phyloP scores from a whole-genome alignment of 2,797 vertebrate genomes.

The Synaphobranchus kaupii region DNA sequence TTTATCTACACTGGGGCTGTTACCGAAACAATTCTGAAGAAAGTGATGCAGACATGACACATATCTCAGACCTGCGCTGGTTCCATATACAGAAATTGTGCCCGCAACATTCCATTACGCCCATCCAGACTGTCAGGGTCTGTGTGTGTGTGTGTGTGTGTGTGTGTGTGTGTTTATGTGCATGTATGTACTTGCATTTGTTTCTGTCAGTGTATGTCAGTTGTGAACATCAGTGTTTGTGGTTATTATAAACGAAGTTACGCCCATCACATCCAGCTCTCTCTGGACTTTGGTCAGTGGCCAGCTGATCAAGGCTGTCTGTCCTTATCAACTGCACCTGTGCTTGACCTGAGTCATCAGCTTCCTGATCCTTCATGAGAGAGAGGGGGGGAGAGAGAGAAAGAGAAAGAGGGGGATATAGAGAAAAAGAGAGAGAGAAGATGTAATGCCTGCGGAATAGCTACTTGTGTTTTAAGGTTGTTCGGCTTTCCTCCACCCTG shows the following conservation, averaged over 20 bases:
- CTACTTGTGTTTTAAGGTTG: no score
- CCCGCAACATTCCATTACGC: not conserved
- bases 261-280: not conserved
- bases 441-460: no score
- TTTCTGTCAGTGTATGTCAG: not conserved
- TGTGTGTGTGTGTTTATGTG: not conserved
- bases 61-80: not conserved
- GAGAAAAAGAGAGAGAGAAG: not conserved
- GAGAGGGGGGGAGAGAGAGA: not conserved
- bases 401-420: not conserved
- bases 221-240: not conserved
- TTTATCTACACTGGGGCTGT: not conserved
- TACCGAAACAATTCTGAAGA: not conserved
- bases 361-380: not conserved
- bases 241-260: not conserved
- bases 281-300: not conserved
- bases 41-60: not conserved
- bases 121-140: not conserved
- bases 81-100: not conserved
- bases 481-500: no score
- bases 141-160: not conserved
- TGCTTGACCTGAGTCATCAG: not conserved
- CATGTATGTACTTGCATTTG: not conserved
- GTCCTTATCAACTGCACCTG: not conserved
- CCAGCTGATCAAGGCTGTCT: not conserved